Base-by-base conservation (phyloP, 2,797 vertebrate species). In the Hyperoplus lanceolatus region DNA sequence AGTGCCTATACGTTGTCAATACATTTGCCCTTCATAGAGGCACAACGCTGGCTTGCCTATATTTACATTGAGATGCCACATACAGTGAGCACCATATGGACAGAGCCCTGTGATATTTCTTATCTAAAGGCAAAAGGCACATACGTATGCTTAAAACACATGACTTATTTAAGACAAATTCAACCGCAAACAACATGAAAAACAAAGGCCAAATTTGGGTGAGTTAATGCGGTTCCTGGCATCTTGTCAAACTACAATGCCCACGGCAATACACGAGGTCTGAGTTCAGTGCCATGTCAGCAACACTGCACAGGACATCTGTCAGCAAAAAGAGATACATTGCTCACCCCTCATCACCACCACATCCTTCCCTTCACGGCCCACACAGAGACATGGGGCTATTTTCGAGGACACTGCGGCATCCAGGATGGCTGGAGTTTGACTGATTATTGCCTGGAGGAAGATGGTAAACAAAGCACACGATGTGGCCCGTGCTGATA, bases 361-460 rank as follows among this genome's bases (percentile, higher is more conserved):
- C 89, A 95, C 92, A 94, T 95, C 94, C 94, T 94, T 93, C 90
- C 92, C 86, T 80, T 73, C 65, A 18, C 75, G 84, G 87, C 80
- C 81, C 78, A 56, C 83, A 68, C 16, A 54, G 71, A 67, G 78
- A 77, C 73, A 70, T 3, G 9, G 46, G 76, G 86, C 88, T 91
- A 83, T 93, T 93, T 91, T 83, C 77, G 87, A 82, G 79, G 66
- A 76, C 51, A 60, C 57, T 67, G 54, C 18, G 70, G 72, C 82
- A 63, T 77, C 59, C 89, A 90, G 91, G 89, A 92, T 85, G 87
- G 80, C 86, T 92, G 91, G 69, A 76, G 70, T 50, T 54, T 39
- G 59, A 70, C 82, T 84, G 92, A 93, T 94, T 93, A 76, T 66
- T 73, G 85, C 58, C 81, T 59, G 55, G 77, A 84, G 87, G 89